These are phyloP conservation scores for Coendou prehensilis DNA, from an alignment of 2,797 vertebrate species.

Conservation along the genomic window DNA sequence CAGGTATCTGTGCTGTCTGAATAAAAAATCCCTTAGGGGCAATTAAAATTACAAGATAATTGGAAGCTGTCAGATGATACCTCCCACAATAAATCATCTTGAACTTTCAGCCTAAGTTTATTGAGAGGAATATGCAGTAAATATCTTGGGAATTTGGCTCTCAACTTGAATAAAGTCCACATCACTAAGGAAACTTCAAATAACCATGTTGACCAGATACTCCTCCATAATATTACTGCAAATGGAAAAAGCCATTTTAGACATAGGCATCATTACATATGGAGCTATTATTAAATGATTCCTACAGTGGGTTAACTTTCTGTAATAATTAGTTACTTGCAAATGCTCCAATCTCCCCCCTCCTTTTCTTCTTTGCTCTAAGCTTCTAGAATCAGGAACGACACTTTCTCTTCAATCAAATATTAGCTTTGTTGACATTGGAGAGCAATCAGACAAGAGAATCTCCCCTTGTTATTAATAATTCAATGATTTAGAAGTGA, in stretches of 20 bases:
- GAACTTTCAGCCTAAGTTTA: conserved; percentile 63
- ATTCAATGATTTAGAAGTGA: background rate
- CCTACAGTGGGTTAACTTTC: background rate
- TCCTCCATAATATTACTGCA: background rate
- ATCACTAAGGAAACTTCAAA: background rate
- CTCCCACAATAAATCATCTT: conserved; percentile 66
- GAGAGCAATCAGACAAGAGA: background rate
- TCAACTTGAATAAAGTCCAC: conserved; percentile 27
- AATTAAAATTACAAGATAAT: conserved; percentile 70
- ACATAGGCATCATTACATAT: background rate
- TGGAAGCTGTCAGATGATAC: background rate
- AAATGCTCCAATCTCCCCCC: background rate
- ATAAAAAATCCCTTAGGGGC: background rate
- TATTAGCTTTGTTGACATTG: background rate
- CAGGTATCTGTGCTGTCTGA: conserved; percentile 29
- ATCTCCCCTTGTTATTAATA: background rate
- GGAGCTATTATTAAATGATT: background rate
- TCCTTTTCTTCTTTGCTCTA: background rate
- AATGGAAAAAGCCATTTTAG: background rate
- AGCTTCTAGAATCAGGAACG: background rate
- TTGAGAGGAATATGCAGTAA: background rate
- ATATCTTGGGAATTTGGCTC: conserved; percentile 17
- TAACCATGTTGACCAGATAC: background rate
- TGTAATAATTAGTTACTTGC: background rate
- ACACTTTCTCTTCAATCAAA: background rate